Base-by-base conservation (phyloP, 2,797 vertebrate genomes). In the Danio jaintianensis region DNA sequence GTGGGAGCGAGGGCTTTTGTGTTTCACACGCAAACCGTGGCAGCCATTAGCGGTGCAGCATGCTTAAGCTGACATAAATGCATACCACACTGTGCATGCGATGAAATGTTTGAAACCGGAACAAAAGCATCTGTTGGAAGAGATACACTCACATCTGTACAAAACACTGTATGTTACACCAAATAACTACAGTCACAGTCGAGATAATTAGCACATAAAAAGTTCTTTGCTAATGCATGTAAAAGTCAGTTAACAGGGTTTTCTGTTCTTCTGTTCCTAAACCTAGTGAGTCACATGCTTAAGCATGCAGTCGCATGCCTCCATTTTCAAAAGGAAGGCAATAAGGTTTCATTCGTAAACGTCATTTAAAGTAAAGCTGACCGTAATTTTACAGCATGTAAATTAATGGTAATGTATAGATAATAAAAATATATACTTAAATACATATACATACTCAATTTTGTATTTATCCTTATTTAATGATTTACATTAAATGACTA, bases 1-100 rank as follows among this genome's bases (percentile, higher is more conserved):
- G 66, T 84, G 75, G 85, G 83, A 81, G 80, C 22, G 36, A 66
- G 68, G 78, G 53, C 80, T 84, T 59, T 86, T 84, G 83, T 84
- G 80, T 75, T 80, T 77, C 53, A 66, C 75, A 81, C 45, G 69
- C 67, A 81, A 81, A 81, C 81, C 59, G 13, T 79, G 79, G 53
- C 64, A 66, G 63, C 78, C 78, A 80, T 84, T 84, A 79, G 77
- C 4, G 55, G 40, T 73, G 64, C 53, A 48, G 29, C 45, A 47
- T 73, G 79, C 75, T 42, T 56, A 58, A 81, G 64, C 83, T 61
- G 74, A 69, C 42, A 52, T 75, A 79, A 58, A 86, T 7, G 68
- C 85, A 81, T 78, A 78, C 64, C 75, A 78, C 69, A 84, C 67
- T 70, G 70, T 81, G 64, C 64, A 78, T 72, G 59, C 58, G 15